Percentiles rank a stretch among this genome's conserved stretches.
Conservation (phyloP, 2,113 vertebrate species). For the Urocitellus parryii region DNA sequence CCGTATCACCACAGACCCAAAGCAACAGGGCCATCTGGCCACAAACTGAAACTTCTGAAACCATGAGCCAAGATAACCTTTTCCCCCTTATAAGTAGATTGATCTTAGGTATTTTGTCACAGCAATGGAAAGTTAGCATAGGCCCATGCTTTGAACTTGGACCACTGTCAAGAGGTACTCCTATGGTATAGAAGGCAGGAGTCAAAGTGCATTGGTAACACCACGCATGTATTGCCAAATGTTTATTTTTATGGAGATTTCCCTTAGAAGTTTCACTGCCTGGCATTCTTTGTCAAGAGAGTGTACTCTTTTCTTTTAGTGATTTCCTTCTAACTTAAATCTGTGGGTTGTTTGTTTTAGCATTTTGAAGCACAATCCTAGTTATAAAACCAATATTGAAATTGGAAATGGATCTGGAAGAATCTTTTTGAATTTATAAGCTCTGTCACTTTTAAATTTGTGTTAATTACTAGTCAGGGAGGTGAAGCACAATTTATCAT, state of each 20-base stretch:
- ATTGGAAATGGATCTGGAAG: not conserved
- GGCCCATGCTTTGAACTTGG: not conserved
- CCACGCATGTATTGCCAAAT: not conserved
- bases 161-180: not conserved
- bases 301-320: not conserved
- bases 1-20: not conserved
- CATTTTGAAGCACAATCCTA: conserved; percentile 36
- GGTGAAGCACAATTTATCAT: not conserved
- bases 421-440: not conserved
- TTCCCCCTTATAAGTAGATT: not conserved
- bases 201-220: not conserved
- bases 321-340: conserved; percentile 10
- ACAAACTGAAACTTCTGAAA: not conserved
- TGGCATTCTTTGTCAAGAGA: not conserved
- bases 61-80: not conserved
- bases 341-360: conserved; percentile 1
- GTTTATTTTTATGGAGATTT: conserved; percentile 33
- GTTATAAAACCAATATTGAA: conserved; percentile 46
- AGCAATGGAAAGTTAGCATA: not conserved
- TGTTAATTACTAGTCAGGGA: conserved; percentile 15
- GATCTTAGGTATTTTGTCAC: not conserved
- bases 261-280: not conserved
- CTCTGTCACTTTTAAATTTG: conserved; percentile 4
- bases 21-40: too few species aligned
- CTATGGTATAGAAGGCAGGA: not conserved